Conservation (phyloP, 1,140 invertebrate genomes). For the Drosophila auraria region DNA sequence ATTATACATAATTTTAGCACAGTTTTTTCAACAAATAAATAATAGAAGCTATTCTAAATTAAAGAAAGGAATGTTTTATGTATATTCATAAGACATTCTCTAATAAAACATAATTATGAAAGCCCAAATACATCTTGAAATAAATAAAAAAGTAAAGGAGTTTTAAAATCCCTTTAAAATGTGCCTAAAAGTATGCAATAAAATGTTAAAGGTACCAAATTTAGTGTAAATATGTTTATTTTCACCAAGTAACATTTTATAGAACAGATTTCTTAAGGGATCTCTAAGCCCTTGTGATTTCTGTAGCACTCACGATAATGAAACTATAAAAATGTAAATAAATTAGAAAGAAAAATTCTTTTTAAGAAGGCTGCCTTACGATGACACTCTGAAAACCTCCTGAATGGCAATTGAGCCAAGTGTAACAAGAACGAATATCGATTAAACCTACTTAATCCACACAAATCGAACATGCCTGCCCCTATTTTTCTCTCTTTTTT, state of each 20-base stretch:
- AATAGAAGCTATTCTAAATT: too few relatives aligned
- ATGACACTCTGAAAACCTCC: neutral
- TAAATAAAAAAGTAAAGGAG: too few relatives aligned
- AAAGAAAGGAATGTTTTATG: neutral
- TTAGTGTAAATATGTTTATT: too few relatives aligned
- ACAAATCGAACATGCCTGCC: too few relatives aligned
- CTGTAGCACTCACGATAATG: too few relatives aligned
- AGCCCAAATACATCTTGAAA: neutral
- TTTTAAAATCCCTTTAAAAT: neutral
- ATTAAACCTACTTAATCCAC: slow-evolving; percentile 8
- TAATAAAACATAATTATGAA: neutral
- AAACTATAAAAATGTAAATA: neutral
- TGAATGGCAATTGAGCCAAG: neutral
- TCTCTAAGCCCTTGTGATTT: too few relatives aligned
- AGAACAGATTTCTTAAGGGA: too few relatives aligned
- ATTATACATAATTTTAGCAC: too few relatives aligned
- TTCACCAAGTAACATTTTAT: too few relatives aligned
- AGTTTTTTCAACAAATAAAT: neutral
- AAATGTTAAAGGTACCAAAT: too few relatives aligned
- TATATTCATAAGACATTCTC: neutral
- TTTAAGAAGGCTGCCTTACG: neutral
- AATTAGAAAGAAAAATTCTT: neutral
- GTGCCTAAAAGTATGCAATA: too few relatives aligned
- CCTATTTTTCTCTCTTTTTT: neutral
- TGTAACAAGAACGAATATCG: neutral